phyloP scores from a whole-genome alignment of 2,113 vertebrate genomes.

The Fregetta grallaria region DNA sequence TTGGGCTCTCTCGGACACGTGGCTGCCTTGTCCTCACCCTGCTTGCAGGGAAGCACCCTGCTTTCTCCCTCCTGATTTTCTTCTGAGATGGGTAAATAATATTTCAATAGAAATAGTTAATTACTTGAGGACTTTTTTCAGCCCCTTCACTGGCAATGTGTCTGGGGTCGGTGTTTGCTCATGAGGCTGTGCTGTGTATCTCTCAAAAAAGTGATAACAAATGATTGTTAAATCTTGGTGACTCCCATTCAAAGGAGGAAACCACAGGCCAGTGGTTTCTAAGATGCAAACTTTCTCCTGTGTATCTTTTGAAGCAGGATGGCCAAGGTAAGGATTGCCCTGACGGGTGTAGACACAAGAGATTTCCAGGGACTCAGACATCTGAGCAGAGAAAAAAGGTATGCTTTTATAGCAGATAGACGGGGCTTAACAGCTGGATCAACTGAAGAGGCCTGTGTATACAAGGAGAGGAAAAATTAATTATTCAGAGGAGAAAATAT shows the following conservation, averaged over 20 bases:
- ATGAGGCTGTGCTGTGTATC: neutral
- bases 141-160: neutral
- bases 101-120: neutral
- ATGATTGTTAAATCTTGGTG: neutral
- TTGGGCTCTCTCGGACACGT: fast-evolving
- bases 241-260: neutral
- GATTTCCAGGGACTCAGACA: neutral
- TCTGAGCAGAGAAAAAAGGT: neutral
- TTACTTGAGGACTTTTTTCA: neutral
- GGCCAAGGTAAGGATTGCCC: neutral
- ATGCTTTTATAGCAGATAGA: neutral
- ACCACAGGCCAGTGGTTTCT: neutral
- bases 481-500: neutral
- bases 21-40: neutral
- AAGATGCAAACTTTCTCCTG: neutral
- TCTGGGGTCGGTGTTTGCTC: neutral
- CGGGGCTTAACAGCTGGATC: neutral
- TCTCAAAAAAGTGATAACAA: neutral
- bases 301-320: neutral
- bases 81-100: neutral
- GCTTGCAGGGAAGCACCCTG: neutral
- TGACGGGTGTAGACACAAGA: neutral
- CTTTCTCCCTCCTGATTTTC: neutral
- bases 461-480: neutral
- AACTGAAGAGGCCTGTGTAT: neutral